phyloP scores from a whole-genome alignment of 1,140 invertebrate species.

The Nymphalis io region DNA sequence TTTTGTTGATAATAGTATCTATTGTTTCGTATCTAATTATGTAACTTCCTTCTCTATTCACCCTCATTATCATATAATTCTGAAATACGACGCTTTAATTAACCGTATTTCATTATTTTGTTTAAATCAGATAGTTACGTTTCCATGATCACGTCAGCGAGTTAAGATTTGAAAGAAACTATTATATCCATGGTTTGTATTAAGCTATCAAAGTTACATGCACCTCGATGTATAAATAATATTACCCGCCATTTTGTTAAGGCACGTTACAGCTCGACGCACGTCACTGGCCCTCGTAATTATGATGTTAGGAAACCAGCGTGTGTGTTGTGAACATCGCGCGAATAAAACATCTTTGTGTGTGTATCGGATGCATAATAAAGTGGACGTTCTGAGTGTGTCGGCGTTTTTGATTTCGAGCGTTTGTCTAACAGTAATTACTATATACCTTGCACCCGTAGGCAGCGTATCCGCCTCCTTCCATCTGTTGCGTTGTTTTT shows the following conservation, averaged over 20 bases:
- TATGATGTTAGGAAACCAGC: slow-evolving; percentile 65
- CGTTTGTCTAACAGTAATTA: slow-evolving; percentile 77
- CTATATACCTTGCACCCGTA: slow-evolving; percentile 74
- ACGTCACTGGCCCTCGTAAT: slow-evolving; percentile 76
- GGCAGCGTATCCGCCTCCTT: slow-evolving; percentile 51
- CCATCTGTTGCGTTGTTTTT: slow-evolving; percentile 44
- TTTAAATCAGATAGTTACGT: slow-evolving; percentile 37
- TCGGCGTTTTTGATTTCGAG: slow-evolving; percentile 72
- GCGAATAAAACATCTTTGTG: slow-evolving; percentile 58
- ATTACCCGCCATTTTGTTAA: slow-evolving; percentile 77
- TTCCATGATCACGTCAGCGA: slow-evolving; percentile 31
- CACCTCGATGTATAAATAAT: slow-evolving; percentile 57
- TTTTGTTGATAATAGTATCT: slow-evolving; percentile 9
- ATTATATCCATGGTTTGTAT: slow-evolving; percentile 23
- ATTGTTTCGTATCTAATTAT: slow-evolving; percentile 13
- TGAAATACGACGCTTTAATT: slow-evolving; percentile 27
- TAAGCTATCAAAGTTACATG: slow-evolving; percentile 36
- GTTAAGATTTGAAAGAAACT: slow-evolving; percentile 6
- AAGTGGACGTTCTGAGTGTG: slow-evolving; percentile 40
- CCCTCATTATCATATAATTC: slow-evolving; percentile 7
- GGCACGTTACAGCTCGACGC: slow-evolving; percentile 77
- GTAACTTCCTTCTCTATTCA: slow-evolving; percentile 21
- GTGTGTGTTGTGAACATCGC: slow-evolving; percentile 54
- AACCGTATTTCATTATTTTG: slow-evolving; percentile 28
- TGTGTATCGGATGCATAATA: slow-evolving; percentile 30